Conservation (phyloP, 2,113 vertebrate genomes). For the Echinops telfairi region DNA sequence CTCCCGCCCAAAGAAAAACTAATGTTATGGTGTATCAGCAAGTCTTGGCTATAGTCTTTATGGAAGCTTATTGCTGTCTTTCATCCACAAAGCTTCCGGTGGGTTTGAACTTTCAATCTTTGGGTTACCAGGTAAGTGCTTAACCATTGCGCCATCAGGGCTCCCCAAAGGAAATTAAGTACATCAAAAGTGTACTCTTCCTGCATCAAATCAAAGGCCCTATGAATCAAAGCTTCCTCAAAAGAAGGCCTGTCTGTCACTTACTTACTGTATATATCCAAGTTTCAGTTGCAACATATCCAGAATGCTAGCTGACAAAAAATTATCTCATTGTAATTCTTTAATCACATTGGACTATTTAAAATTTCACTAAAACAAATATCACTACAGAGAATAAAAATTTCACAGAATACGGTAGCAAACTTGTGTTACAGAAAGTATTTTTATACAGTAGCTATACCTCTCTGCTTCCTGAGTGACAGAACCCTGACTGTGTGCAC, state of each 20-base stretch:
- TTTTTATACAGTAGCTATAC: neutral
- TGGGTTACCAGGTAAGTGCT: neutral
- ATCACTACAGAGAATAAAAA: neutral
- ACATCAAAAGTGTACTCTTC: neutral
- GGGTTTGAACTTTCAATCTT: neutral
- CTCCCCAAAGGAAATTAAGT: neutral
- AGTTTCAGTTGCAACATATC: neutral
- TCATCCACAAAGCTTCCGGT: neutral
- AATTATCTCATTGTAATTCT: neutral
- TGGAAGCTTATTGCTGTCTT: neutral
- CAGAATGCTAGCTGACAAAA: neutral
- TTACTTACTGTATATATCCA: neutral
- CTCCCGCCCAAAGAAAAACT: neutral
- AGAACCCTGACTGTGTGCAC: neutral
- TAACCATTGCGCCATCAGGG: neutral
- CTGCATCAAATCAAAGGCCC: neutral
- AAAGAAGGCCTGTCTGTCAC: neutral
- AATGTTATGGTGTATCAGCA: neutral
- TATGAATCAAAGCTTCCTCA: neutral
- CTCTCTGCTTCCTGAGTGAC: neutral
- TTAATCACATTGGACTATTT: constrained; percentile 3
- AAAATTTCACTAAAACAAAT: constrained; percentile 18
- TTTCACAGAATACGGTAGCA: neutral
- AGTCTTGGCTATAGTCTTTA: neutral
- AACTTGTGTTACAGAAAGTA: neutral